Evolutionary conservation across 2,888 invertebrate genomes (phyloP), one percentile per base, ranked within the genome.

Genomic region (Prionchulus punctatus): DNA sequence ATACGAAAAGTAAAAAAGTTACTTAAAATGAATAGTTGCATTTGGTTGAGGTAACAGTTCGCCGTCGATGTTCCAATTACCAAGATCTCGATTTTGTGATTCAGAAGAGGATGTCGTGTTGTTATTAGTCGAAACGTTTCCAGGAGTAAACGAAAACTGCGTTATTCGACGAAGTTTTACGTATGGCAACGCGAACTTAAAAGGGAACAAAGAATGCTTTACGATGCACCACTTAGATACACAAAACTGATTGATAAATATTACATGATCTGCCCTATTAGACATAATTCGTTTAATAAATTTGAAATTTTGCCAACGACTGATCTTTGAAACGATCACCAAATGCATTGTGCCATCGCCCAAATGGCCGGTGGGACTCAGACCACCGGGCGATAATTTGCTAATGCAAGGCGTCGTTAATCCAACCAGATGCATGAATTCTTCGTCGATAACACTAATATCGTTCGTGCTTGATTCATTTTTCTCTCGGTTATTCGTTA

Each of bases 271-370:
- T 26, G 7, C 26, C n/a, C n/a, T 4, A 3, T 54, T 30, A 2
- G 49, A 4, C 50, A 49, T 49, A 4, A 55, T 27, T 2, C 30
- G 3, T 2, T 2, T 4, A 25, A 56, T 18, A 4, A 53, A 27
- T 1, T 3, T 12, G 18, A 18, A n/a, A 54, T 54, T 53, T 3
- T 36, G 52, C 7, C 82, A 66, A 56, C 85, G 70, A 25, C 82
- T 80, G 25, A 85, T 83, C 66, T 83, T 81, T 48, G 79, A 78
- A 42, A 86, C 81, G 43, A 86, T 71, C 60, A 86, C 81, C 61
- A 86, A 76, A 73, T 86, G 84, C 58, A 84, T 76, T 68, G 80
- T 82, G 30, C 86, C 86, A 71, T 86, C 84, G 0, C 85, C 85
- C 43, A 85, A 74, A 70, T 86, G 86, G 69, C 82, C 81, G 64